These are phyloP conservation scores for Grantiella picta DNA, from an alignment of 2,113 vertebrate species.

Conservation along the genomic window DNA sequence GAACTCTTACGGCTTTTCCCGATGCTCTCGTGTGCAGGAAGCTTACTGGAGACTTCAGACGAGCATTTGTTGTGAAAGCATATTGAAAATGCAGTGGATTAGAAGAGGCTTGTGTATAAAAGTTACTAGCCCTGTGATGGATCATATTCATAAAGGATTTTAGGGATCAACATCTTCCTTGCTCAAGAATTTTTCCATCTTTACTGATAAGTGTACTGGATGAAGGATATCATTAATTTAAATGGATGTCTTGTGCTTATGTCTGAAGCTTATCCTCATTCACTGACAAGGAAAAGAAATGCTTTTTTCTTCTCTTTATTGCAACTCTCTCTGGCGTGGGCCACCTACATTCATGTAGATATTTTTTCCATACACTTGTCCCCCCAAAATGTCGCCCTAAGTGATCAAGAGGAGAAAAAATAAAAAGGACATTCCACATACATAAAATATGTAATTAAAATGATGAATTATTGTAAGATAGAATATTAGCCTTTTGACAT, in stretches of 20 bases:
- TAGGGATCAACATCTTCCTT: background rate
- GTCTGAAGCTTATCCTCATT: conserved; percentile 38
- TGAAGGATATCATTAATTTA: conserved; percentile 46
- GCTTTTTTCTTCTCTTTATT: background rate
- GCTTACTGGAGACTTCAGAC: background rate
- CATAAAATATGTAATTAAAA: conserved; percentile 85
- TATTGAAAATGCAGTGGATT: background rate
- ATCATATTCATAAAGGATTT: conserved; percentile 54
- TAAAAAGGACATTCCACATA: conserved; percentile 72
- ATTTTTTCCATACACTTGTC: background rate
- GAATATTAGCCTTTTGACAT: conserved; percentile 88
- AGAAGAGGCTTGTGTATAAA: conserved; percentile 31
- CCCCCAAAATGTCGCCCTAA: conserved; percentile 57
- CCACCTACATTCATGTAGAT: conserved; percentile 2
- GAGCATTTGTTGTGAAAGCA: background rate
- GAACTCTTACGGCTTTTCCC: background rate
- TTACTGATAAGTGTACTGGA: background rate
- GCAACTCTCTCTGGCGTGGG: background rate
- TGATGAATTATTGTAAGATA: conserved; percentile 84
- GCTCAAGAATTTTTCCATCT: background rate
- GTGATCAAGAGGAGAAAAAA: conserved; percentile 20
- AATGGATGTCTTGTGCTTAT: conserved; percentile 9
- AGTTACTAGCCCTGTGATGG: conserved; percentile 30
- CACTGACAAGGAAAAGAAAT: conserved; percentile 13
- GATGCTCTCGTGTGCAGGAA: background rate